These are phyloP conservation scores for Stenchaetothrips biformis DNA, from an alignment of 2,888 invertebrate species.

Conservation along the genomic window DNA sequence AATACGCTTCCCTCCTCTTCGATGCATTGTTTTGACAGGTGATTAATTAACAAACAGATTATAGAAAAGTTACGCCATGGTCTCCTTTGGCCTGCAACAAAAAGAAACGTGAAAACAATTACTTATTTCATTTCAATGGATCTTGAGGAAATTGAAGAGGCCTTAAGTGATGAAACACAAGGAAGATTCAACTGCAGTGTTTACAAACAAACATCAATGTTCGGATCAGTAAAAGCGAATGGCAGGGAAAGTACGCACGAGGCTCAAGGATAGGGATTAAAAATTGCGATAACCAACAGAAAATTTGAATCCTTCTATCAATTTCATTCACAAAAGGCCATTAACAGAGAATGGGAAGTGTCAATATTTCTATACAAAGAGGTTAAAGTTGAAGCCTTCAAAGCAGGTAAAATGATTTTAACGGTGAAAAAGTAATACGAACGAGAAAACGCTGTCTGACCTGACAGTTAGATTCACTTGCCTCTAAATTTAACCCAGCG, in stretches of 20 bases:
- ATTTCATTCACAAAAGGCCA: background rate
- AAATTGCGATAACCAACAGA: background rate
- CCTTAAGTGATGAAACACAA: background rate
- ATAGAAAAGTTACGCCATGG: background rate
- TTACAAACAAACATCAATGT: background rate
- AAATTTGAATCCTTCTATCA: background rate
- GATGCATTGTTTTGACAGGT: slow-evolving; percentile 58
- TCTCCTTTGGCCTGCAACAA: background rate
- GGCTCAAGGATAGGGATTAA: background rate
- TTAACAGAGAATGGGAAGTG: background rate
- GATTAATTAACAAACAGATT: background rate
- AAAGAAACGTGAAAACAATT: background rate
- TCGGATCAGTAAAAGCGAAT: background rate
- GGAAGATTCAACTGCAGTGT: background rate
- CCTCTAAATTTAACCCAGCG: background rate
- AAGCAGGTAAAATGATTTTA: background rate
- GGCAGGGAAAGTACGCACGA: background rate
- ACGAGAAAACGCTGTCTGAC: background rate
- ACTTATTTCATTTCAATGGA: background rate
- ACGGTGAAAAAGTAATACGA: background rate
- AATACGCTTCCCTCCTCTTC: slow-evolving; percentile 75
- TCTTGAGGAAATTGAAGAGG: background rate
- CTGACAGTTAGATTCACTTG: background rate
- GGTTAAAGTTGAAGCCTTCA: no score
- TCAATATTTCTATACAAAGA: background rate